Conservation (phyloP, 2,113 vertebrate genomes). For the Aspidoscelis tigris region DNA sequence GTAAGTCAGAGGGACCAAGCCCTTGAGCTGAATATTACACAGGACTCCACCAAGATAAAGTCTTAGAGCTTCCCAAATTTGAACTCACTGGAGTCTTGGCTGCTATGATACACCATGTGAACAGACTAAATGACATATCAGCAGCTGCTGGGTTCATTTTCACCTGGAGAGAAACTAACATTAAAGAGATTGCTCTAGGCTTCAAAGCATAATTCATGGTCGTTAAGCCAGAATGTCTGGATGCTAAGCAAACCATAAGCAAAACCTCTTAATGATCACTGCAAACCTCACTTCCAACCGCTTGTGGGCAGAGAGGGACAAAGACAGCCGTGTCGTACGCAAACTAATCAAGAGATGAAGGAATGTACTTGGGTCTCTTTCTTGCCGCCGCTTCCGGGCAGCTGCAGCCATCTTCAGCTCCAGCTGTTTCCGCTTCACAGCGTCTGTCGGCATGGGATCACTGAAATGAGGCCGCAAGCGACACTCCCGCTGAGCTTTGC, state of each 20-base stretch:
- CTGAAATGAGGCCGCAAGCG: slow-evolving; percentile 88
- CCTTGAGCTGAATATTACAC: too few relatives aligned
- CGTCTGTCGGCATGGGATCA: slow-evolving; percentile 87
- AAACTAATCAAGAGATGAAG: background rate
- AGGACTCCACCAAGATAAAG: background rate
- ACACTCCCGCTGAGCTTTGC: slow-evolving; percentile 85
- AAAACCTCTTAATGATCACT: background rate
- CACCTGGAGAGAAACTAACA: background rate
- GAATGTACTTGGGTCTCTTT: slow-evolving; percentile 71
- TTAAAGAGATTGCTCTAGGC: too few relatives aligned
- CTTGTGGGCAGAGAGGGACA: background rate
- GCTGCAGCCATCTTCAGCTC: slow-evolving; percentile 90
- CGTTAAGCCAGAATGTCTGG: background rate
- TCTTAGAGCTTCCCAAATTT: background rate
- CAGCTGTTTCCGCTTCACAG: slow-evolving; percentile 89
- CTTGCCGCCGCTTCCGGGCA: slow-evolving; percentile 80
- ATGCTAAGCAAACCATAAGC: background rate
- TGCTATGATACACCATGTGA: background rate
- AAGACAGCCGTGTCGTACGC: background rate
- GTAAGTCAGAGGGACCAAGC: background rate
- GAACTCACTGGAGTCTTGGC: background rate
- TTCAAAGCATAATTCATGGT: background rate
- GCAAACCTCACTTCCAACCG: background rate
- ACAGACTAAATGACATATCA: background rate
- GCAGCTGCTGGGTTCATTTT: background rate